Evolutionary conservation across 2,113 vertebrate species (phyloP).

Genomic region (Oryzias melastigma): DNA sequence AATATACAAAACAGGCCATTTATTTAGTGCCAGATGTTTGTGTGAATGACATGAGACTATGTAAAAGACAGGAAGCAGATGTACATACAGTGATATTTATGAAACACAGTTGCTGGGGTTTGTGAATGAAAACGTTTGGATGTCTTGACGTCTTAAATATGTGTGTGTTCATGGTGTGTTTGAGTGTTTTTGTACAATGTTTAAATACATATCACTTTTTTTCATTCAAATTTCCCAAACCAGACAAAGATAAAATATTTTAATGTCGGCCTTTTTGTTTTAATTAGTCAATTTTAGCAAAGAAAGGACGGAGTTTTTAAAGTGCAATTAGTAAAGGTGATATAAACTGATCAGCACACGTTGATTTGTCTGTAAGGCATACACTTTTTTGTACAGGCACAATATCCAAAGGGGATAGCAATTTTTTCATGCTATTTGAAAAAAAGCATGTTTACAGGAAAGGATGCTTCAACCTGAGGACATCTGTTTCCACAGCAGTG

Average conservation of each 20-base stretch:
- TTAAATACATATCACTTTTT: slow-evolving; percentile 65
- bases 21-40: slow-evolving; percentile 32
- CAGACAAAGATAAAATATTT: slow-evolving; percentile 53
- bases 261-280: slow-evolving; percentile 56
- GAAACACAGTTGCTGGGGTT: slow-evolving; percentile 31
- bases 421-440: slow-evolving; percentile 30
- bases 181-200: slow-evolving; percentile 40
- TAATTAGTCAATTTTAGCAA: slow-evolving; percentile 64
- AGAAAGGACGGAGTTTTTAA: slow-evolving; percentile 73
- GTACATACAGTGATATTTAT: slow-evolving; percentile 55
- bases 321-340: slow-evolving; percentile 82
- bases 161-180: slow-evolving; percentile 60
- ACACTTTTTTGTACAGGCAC: slow-evolving; percentile 70
- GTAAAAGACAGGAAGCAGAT: slow-evolving; percentile 45
- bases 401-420: slow-evolving; percentile 44
- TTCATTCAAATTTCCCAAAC: slow-evolving; percentile 65
- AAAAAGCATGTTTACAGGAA: slow-evolving; percentile 52
- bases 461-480: slow-evolving; percentile 33
- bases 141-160: slow-evolving; percentile 64
- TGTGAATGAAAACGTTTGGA: slow-evolving; percentile 51
- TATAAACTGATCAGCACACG: slow-evolving; percentile 72
- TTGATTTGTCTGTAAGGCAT: slow-evolving; percentile 68
- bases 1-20: slow-evolving; percentile 28
- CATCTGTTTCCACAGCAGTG: slow-evolving; percentile 41
- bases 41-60: slow-evolving; percentile 43